Evolutionary conservation across 2,888 invertebrate genomes (phyloP).

Genomic region (Aspidiotus destructor): DNA sequence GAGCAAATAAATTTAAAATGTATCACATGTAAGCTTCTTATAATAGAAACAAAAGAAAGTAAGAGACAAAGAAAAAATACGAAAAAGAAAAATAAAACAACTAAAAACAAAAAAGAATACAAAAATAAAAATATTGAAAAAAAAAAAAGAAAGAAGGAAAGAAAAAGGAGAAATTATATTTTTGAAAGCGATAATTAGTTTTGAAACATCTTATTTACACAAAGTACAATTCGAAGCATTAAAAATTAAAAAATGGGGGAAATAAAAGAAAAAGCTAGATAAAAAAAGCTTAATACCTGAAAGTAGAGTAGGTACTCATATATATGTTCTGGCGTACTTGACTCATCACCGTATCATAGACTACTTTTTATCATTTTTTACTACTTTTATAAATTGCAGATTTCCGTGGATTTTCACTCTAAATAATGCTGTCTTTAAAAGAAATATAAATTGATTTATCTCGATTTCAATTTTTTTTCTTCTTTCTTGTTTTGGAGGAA

Average conservation of each 20-base stretch:
- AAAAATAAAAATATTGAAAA: constrained; percentile 7
- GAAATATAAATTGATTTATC: too few species aligned
- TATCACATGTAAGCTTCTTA: constrained; percentile 32
- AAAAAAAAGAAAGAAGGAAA: constrained; percentile 1
- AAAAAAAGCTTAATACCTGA: neutral
- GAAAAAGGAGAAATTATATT: neutral
- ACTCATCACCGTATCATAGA: too few species aligned
- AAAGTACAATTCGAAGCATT: neutral
- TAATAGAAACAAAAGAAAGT: constrained; percentile 17
- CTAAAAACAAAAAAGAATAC: constrained; percentile 13
- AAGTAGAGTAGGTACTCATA: neutral
- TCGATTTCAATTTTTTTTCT: too few species aligned
- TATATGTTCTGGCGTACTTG: too few species aligned
- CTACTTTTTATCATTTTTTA: too few species aligned
- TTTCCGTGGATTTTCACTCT: too few species aligned
- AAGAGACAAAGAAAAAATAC: constrained; percentile 21
- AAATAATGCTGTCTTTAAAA: too few species aligned
- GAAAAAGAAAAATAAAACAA: constrained; percentile 22
- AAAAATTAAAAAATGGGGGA: neutral
- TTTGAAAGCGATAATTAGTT: constrained; percentile 4
- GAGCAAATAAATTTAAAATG: constrained; percentile 31
- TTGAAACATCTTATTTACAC: neutral
- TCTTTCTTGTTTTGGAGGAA: too few species aligned
- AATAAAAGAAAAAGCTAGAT: neutral
- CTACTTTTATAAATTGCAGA: too few species aligned